Percentiles rank a stretch among this genome's conserved stretches.
Conservation (phyloP, 1,140 invertebrate genomes). For the Laupala kohalensis region DNA sequence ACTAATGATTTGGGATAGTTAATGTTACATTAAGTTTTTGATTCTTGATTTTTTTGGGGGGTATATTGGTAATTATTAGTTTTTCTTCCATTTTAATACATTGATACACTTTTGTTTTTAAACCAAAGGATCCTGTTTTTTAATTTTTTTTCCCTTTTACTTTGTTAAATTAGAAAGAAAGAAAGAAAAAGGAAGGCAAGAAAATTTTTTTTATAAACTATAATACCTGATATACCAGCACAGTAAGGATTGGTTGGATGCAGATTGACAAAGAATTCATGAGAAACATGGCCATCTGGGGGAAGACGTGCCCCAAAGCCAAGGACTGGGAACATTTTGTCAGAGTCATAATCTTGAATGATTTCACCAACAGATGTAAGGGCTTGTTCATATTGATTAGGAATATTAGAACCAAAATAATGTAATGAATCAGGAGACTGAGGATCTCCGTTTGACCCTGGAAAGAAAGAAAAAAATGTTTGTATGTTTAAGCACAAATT, state of each 20-base stretch:
- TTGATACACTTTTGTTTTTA: no score
- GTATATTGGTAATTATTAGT: no score
- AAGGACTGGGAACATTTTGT: conserved; percentile 40
- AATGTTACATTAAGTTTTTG: no score
- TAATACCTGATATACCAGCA: conserved; percentile 24
- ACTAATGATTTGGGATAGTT: no score
- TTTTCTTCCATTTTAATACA: no score
- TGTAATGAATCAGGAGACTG: conserved; percentile 40
- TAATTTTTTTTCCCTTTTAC: no score
- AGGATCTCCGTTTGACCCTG: conserved; percentile 50
- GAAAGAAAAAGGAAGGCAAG: no score
- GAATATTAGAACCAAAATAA: conserved; percentile 29
- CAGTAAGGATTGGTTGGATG: conserved; percentile 44
- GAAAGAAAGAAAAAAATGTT: conserved; percentile 16
- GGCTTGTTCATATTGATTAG: conserved; percentile 44
- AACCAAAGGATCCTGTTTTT: no score
- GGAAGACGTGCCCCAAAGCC: conserved; percentile 43
- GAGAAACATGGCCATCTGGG: conserved; percentile 35
- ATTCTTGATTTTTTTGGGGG: no score
- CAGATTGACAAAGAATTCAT: conserved; percentile 46
- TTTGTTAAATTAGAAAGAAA: no score
- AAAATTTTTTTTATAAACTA: no score
- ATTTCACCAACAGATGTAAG: conserved; percentile 45
- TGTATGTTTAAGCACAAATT: no score
- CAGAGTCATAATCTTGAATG: conserved; percentile 47